Base-by-base conservation (phyloP, 2,797 vertebrate species). In the Lagocephalus sceleratus region DNA sequence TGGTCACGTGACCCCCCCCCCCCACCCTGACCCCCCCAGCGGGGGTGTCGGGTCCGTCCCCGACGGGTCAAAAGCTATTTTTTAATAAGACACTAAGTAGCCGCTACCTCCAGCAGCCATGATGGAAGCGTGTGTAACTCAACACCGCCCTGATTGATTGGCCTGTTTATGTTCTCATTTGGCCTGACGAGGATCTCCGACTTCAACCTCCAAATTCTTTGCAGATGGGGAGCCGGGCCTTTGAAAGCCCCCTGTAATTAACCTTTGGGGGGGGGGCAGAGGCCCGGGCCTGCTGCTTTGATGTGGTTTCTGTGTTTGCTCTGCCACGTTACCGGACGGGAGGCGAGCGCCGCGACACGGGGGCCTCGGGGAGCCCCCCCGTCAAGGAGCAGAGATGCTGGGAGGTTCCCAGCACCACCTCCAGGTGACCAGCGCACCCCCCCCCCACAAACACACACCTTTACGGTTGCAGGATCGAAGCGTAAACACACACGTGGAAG, bases 271-370 rank as follows among this genome's bases (percentile, higher is more conserved):
- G 74, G 70, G 82, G 75, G 68, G 59, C 68, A 69, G 54, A 20
- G 71, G 70, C 76, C 63, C 22, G 56, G 66, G 73, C 59, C 50
- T 7, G 47, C 55, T 23, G 66, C 83, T 87, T 86, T 90, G 72
- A 87, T 86, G 83, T 87, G 88, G 85, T 65, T 69, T 57, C 73
- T 76, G 73, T 65, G 75, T 84, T 88, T 79, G 73, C 73, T 73
- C 73, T 65, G 59, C 62, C 43, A 12, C 62, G 60, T 25, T n/a
- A 41, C 57, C 71, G 71, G 63, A 73, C 53, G 50, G 62, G 68
- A 82, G 80, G 67, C 70, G 65, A 20, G 76, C 74, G 66, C 25
- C 21, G 32, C 32, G 12, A 35, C n/a, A n/a, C n/a, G n/a, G n/a
- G n/a, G n/a, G n/a, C n/a, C n/a, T n/a, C n/a, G n/a, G n/a, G n/a